Evolutionary conservation across 2,797 vertebrate species (phyloP).

Genomic region (Carapus acus): DNA sequence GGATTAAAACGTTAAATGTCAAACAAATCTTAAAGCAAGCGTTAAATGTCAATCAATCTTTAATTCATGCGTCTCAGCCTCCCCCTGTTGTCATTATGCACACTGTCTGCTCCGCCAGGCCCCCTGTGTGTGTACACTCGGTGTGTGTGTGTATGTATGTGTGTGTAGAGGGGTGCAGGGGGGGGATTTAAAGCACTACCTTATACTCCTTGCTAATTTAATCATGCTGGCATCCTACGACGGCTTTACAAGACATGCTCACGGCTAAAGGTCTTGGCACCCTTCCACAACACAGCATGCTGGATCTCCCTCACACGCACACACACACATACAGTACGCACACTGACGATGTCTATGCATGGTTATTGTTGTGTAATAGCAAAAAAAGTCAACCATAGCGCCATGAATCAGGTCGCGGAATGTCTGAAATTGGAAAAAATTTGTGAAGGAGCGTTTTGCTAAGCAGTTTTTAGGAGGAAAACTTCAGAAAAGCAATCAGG

Average conservation of each 20-base stretch:
- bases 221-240: conserved; percentile 30
- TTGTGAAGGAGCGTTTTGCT: no score
- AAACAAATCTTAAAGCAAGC: conserved; percentile 4
- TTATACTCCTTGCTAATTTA: conserved; percentile 20
- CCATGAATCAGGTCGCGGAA: no score
- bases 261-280: conserved; percentile 11
- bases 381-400: no score
- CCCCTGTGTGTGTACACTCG: not conserved
- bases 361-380: no score
- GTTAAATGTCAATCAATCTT: conserved; percentile 57
- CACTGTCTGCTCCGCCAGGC: conserved; percentile 23
- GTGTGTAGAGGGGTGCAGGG: conserved; percentile 9
- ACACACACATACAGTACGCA: no score
- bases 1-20: conserved; percentile 1
- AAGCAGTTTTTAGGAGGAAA: no score
- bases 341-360: no score
- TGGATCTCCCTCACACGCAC: no score
- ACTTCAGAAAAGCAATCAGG: no score
- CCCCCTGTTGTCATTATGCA: conserved; percentile 14
- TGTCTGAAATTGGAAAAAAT: no score
- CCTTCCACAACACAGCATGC: no score
- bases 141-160: not conserved
- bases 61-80: conserved; percentile 47
- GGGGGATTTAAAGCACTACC: conserved; percentile 9
- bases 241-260: conserved; percentile 23